Evolutionary conservation across 1,140 invertebrate genomes (phyloP), one percentile per base, ranked within the genome.

Genomic region (Acromyrmex echinatior): DNA sequence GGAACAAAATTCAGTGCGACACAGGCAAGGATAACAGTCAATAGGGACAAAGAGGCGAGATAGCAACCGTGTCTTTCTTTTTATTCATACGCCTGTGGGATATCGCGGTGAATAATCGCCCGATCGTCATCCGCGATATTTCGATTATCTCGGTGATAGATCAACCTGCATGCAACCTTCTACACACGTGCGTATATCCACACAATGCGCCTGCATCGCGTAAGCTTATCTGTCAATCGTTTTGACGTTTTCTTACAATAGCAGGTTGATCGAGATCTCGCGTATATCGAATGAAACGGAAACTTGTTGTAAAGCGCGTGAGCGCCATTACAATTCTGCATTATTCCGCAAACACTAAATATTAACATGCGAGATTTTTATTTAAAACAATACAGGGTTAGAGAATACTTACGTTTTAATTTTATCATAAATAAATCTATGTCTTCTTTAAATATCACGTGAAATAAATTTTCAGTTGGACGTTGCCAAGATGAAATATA

Each of bases 81-180:
- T 39, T 21, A 39, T 28, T 16, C 53, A 31, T 14, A 16, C 35
- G 49, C n/a, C 12, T 3, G 16, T 25, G 25, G 14, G 18, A 16
- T 35, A 28, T 28, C 25, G 60, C 35, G 62, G 81, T 77, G 77
- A 86, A 89, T 86, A 86, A 88, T 78, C 60, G 39, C 6, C 28
- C 58, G 74, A 89, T 89, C 51, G 21, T 77, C 45, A 56, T 53
- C 70, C 16, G 76, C 87, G 84, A 76, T 89, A 74, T 68, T 49
- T n/a, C 77, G 79, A 77, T 89, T 90, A 90, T 86, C 84, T 71
- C 58, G 87, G 53, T n/a, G 45, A n/a, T 5, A 45, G 56, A 73
- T 49, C 68, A 31, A 66, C 16, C 58, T 6, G 35, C 18, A 25
- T 39, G 35, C 25, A 39, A 14, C 56, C 80, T 60, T 74, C 39